Evolutionary conservation across 2,113 vertebrate species (phyloP).

Genomic region (Leucopternis melanops): DNA sequence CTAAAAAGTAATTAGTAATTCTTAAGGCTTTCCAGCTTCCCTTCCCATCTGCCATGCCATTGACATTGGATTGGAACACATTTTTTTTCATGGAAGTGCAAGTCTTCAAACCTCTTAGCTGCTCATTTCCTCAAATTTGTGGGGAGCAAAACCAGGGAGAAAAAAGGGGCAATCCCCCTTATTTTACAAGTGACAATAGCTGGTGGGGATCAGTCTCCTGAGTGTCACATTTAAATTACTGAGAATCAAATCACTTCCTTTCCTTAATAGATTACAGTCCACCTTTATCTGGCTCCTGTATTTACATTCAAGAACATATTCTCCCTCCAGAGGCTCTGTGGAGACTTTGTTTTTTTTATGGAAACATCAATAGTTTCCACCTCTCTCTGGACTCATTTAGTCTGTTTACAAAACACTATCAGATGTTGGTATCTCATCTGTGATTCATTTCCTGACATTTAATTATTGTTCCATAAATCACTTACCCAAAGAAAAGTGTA

Average conservation of each 20-base stretch:
- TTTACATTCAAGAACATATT: neutral
- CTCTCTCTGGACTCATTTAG: conserved; percentile 33
- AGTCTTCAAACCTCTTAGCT: neutral
- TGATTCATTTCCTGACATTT: conserved; percentile 49
- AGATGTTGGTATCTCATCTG: neutral
- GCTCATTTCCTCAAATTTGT: neutral
- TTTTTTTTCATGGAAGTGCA: neutral
- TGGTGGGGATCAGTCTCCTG: neutral
- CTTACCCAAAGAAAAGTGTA: neutral
- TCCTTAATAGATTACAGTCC: neutral
- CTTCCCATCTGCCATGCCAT: neutral
- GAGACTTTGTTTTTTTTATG: neutral
- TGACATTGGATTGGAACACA: accelerated
- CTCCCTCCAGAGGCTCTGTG: neutral
- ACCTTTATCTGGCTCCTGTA: neutral
- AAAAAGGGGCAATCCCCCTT: neutral
- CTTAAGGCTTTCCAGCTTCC: neutral
- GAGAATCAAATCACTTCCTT: neutral
- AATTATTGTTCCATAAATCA: conserved; percentile 27
- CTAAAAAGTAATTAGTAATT: neutral
- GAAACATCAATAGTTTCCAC: conserved; percentile 20
- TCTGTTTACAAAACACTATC: conserved; percentile 47
- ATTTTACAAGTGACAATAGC: neutral
- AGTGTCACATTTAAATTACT: neutral
- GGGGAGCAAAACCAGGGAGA: neutral